phyloP scores from a whole-genome alignment of 2,113 vertebrate genomes.

The Heteronetta atricapilla region DNA sequence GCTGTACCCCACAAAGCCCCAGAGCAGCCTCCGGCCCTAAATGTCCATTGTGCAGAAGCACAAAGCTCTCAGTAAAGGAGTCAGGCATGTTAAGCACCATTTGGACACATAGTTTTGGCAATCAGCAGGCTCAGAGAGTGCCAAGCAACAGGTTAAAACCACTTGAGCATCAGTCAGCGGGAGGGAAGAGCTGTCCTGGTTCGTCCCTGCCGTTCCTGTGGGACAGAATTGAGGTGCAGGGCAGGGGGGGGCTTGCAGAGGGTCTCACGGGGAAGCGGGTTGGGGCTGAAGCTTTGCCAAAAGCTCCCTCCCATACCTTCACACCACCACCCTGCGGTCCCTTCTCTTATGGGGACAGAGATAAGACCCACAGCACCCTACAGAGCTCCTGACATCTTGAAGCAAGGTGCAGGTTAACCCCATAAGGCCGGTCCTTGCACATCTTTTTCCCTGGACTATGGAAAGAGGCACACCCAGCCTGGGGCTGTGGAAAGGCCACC shows the following conservation, averaged over 20 bases:
- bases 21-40: not conserved
- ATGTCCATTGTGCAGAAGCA: not conserved
- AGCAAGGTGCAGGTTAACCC: not conserved
- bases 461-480: not conserved
- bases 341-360: not conserved
- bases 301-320: not conserved
- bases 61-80: not conserved
- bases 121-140: not conserved
- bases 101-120: not conserved
- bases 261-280: not conserved
- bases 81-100: not conserved
- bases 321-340: fast-evolving
- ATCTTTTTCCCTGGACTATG: not conserved
- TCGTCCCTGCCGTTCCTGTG: not conserved
- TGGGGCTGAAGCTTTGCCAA: not conserved
- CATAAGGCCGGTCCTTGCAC: not conserved
- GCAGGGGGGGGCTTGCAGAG: not conserved
- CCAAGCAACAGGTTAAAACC: not conserved
- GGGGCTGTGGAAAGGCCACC: no score
- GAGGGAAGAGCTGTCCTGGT: not conserved
- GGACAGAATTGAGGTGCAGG: not conserved
- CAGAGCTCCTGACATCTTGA: not conserved
- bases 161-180: not conserved
- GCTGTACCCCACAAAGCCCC: not conserved
- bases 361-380: not conserved